Percentiles rank a stretch among this genome's conserved stretches.
Conservation (phyloP, 2,888 invertebrate species). For the Elgonia sp. region DNA sequence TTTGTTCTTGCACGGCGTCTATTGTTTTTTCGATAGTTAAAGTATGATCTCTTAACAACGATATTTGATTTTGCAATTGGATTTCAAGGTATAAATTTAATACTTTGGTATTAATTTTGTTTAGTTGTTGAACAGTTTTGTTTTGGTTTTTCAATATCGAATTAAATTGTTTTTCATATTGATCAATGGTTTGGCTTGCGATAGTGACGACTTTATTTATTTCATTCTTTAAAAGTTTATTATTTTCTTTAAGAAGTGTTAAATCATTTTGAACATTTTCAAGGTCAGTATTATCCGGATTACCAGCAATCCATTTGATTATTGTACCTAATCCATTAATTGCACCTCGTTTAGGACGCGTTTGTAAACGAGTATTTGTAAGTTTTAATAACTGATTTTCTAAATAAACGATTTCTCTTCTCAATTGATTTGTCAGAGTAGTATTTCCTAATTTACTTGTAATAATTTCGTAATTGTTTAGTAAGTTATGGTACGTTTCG, state of each 20-base stretch:
- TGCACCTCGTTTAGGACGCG: background rate
- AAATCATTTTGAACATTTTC: slow-evolving; percentile 18
- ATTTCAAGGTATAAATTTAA: slow-evolving; percentile 27
- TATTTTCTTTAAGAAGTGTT: slow-evolving; percentile 4
- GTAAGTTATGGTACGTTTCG: slow-evolving; percentile 1
- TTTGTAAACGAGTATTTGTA: too few relatives aligned
- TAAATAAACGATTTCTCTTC: background rate
- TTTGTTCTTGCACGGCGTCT: slow-evolving; percentile 6
- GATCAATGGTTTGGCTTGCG: slow-evolving; percentile 13
- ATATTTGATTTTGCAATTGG: slow-evolving; percentile 29
- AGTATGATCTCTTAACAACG: slow-evolving; percentile 19
- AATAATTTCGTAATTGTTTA: background rate
- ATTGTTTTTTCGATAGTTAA: slow-evolving; percentile 26
- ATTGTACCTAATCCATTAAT: slow-evolving; percentile 22
- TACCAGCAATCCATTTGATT: slow-evolving; percentile 16
- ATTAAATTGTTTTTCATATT: slow-evolving; percentile 7
- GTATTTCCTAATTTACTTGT: slow-evolving; percentile 15
- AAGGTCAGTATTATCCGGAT: slow-evolving; percentile 6
- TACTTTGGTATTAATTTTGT: slow-evolving; percentile 3
- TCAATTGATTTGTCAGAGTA: slow-evolving; percentile 1
- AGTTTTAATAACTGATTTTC: slow-evolving; percentile 18
- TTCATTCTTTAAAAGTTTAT: slow-evolving; percentile 15
- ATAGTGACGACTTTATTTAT: slow-evolving; percentile 10
- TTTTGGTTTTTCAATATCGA: slow-evolving; percentile 20
- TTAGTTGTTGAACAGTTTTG: slow-evolving; percentile 6